Evolutionary conservation across 2,113 vertebrate genomes (phyloP).

Genomic region (Macquaria australasica): DNA sequence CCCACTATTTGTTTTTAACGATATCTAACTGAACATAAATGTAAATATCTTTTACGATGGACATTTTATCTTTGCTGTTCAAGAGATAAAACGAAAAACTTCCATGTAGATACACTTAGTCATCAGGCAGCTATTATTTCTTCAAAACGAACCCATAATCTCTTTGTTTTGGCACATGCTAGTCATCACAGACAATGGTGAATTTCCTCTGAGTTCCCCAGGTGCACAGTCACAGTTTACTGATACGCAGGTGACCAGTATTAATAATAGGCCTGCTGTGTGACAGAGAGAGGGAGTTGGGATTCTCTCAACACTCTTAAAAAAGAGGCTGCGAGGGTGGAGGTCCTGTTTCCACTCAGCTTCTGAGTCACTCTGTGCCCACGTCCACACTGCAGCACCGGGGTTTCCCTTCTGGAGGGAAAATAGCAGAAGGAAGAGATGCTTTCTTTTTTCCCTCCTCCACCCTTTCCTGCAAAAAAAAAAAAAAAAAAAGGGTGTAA

Average conservation of each 20-base stretch:
- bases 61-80: neutral
- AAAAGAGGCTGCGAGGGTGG: slow-evolving; percentile 49
- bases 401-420: slow-evolving; percentile 63
- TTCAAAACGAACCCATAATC: neutral
- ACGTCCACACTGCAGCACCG: neutral
- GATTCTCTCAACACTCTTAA: slow-evolving; percentile 21
- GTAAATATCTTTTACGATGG: neutral
- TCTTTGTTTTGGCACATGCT: slow-evolving; percentile 17
- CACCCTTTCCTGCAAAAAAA: slow-evolving; percentile 68
- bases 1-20: neutral
- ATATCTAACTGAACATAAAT: neutral
- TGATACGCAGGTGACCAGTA: slow-evolving; percentile 18
- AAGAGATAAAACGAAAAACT: neutral
- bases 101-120: neutral
- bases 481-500: slow-evolving; percentile 2
- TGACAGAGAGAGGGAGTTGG: neutral
- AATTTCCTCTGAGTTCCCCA: slow-evolving; percentile 44
- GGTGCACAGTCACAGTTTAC: slow-evolving; percentile 15
- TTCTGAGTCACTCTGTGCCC: slow-evolving; percentile 72
- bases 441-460: slow-evolving; percentile 42
- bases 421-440: slow-evolving; percentile 63
- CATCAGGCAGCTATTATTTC: slow-evolving; percentile 4
- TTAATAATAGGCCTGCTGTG: neutral
- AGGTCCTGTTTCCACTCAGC: slow-evolving; percentile 56
- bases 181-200: slow-evolving; percentile 50